Conservation (phyloP, 1,140 invertebrate genomes). For the Drosophila littoralis region DNA sequence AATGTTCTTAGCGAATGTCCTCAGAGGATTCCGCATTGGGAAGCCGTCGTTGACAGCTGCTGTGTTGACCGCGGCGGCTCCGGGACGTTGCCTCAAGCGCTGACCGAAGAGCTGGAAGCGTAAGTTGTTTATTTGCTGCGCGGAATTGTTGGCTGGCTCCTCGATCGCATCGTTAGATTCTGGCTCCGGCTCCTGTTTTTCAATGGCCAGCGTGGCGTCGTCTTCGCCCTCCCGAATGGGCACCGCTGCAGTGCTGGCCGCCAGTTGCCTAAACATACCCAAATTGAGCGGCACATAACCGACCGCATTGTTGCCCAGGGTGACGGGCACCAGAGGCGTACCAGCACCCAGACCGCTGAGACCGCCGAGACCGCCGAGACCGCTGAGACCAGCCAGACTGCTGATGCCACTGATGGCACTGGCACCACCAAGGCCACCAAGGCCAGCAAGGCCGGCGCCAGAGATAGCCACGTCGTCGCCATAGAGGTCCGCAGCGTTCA, state of each 20-base stretch:
- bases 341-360: neutral
- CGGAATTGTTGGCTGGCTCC: neutral
- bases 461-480: neutral
- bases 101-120: constrained; percentile 28
- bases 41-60: neutral
- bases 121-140: neutral
- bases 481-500: constrained; percentile 26
- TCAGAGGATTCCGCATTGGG: constrained; percentile 21
- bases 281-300: constrained; percentile 61
- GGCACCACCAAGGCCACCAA: neutral
- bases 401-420: neutral
- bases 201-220: neutral
- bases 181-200: neutral
- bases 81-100: constrained; percentile 18
- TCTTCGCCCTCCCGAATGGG: constrained; percentile 46
- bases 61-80: neutral
- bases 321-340: constrained; percentile 61
- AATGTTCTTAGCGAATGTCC: constrained; percentile 41
- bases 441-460: neutral
- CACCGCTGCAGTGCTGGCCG: neutral
- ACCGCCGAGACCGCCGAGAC: neutral
- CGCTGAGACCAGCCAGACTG: neutral
- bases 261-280: constrained; percentile 57
- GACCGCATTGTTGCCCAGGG: constrained; percentile 59
- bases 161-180: neutral